Base-by-base conservation (phyloP, 2,888 invertebrate genomes). In the Drosophila cognata region DNA sequence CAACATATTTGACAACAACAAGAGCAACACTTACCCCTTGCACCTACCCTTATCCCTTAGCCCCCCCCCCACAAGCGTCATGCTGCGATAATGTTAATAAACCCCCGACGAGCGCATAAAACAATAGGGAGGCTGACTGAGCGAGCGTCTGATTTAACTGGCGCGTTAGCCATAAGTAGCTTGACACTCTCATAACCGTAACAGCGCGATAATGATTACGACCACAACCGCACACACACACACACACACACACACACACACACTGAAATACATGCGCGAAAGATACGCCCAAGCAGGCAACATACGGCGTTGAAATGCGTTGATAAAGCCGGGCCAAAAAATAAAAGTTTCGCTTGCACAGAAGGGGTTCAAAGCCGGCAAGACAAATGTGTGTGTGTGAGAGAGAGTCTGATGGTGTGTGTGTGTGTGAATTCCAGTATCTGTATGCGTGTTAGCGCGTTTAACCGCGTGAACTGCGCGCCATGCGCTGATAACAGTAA, bases 101-200 rank as follows among this genome's bases (percentile, higher is more conserved):
- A 82, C 71, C 80, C 82, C 55, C 70, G 84, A 73, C 52, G 62
- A 64, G 74, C 57, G 61, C 84, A 87, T 87, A 81, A 90, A 87
- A 90, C 87, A 88, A 84, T 84, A 16, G 82, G 88, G 87, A 71
- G 82, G 81, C 80, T 74, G 57, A 66, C 83, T 85, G 83, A 72
- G 79, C 71, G 74, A 66, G 82, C 70, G 84, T 77, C 89, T 89
- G 84, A 84, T 87, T 84, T 84, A 87, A 89, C 82, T 88, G 81
- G 72, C 78, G 89, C 88, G 88, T 77, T 87, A 82, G 81, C 87
- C 91, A 82, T 91, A 86, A 89, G 81, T 84, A 86, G 89, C 91
- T 89, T 91, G 91, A 88, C 91, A 91, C 88, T 91, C 90, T 91
- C 84, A 91, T 85, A 91, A 91, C 85, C 91, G 88, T 91, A 91